A percentile compares a stretch with the other conserved stretches of the same genome.
phyloP scores from a whole-genome alignment of 2,888 invertebrate genomes.

The Nomada ferruginata region DNA sequence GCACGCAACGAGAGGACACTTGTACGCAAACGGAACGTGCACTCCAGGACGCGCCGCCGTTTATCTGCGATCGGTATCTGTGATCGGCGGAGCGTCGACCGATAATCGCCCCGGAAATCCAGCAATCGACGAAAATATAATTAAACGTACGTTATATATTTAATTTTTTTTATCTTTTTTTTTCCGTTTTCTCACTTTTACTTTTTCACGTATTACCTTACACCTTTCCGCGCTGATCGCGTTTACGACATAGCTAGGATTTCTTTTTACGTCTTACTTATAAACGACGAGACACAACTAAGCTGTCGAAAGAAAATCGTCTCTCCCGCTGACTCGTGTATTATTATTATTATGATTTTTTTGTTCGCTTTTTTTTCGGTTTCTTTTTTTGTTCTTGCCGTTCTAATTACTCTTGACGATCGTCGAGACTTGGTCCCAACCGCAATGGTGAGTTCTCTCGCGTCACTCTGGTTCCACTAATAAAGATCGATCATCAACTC shows the following conservation, averaged over 20 bases:
- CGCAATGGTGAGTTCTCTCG: constrained; percentile 56
- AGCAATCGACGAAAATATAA: constrained; percentile 40
- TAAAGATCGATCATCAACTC: constrained; percentile 50
- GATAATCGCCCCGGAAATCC: constrained; percentile 32
- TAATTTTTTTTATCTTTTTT: neutral
- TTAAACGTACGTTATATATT: neutral
- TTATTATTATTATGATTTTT: neutral
- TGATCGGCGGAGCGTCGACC: constrained; percentile 29
- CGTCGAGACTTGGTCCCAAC: constrained; percentile 68
- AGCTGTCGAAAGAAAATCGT: constrained; percentile 38
- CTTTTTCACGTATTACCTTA: too few species aligned
- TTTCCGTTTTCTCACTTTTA: constrained; percentile 10
- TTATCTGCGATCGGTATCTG: constrained; percentile 23
- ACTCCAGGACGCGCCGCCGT: constrained; percentile 9
- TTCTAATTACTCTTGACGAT: constrained; percentile 49
- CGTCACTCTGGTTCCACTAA: constrained; percentile 35
- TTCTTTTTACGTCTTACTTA: constrained; percentile 41
- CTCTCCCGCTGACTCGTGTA: constrained; percentile 21
- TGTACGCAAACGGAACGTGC: too few species aligned
- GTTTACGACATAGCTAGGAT: constrained; percentile 36
- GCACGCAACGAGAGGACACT: too few species aligned
- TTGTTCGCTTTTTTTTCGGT: neutral
- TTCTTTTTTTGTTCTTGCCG: constrained; percentile 7
- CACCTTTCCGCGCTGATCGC: constrained; percentile 25
- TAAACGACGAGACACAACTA: constrained; percentile 57